A percentile compares a stretch with the other conserved stretches of the same genome.
These are phyloP conservation scores for Oncorhynchus gorbuscha DNA, from an alignment of 2,113 vertebrate genomes.

Conservation along the genomic window DNA sequence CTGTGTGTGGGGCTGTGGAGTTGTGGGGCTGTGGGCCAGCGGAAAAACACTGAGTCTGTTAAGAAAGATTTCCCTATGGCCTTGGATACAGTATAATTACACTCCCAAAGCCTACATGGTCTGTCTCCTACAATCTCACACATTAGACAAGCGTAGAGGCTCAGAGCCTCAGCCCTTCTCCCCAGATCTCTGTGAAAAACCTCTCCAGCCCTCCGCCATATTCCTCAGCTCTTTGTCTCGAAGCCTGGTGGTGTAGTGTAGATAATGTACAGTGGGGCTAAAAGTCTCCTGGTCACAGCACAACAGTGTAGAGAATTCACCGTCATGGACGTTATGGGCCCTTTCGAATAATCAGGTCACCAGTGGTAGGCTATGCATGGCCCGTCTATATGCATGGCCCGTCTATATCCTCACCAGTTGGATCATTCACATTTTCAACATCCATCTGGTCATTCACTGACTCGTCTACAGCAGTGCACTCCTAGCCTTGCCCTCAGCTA, in stretches of 20 bases:
- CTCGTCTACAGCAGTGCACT: constrained; percentile 35
- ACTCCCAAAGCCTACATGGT: constrained; percentile 69
- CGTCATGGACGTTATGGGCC: constrained; percentile 45
- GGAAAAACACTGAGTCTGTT: constrained; percentile 44
- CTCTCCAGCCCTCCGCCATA: constrained; percentile 36
- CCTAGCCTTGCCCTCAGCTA: constrained; percentile 43
- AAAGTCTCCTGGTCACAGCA: constrained; percentile 50
- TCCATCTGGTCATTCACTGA: constrained; percentile 32
- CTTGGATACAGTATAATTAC: constrained; percentile 71
- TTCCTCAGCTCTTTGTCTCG: constrained; percentile 64
- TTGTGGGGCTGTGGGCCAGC: neutral
- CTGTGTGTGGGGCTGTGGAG: neutral
- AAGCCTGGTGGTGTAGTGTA: constrained; percentile 45
- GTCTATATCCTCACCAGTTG: constrained; percentile 27
- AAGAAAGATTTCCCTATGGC: constrained; percentile 64
- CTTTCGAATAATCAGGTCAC: constrained; percentile 41
- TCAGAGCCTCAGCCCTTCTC: constrained; percentile 65
- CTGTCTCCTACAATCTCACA: constrained; percentile 63
- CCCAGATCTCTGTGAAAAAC: constrained; percentile 65
- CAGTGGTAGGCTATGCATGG: constrained; percentile 26
- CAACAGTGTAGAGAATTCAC: constrained; percentile 15
- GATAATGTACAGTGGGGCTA: constrained; percentile 39
- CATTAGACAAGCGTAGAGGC: constrained; percentile 58
- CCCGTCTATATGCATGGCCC: constrained; percentile 32
- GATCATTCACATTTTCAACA: constrained; percentile 17